Evolutionary conservation across 2,113 vertebrate species (phyloP).

Genomic region (Garra rufa): DNA sequence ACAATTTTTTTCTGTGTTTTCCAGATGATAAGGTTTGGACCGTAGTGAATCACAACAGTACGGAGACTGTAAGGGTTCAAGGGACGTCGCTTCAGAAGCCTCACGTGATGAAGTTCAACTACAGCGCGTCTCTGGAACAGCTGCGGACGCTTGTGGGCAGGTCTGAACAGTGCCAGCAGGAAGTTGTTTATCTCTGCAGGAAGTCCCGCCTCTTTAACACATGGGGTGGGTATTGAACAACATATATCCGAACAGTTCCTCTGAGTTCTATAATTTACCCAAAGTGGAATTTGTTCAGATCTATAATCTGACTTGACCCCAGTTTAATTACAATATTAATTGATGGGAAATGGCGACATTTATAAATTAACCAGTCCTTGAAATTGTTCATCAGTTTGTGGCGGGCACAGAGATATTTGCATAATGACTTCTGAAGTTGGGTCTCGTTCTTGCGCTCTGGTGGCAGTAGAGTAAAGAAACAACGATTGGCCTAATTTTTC

Average conservation of each 20-base stretch:
- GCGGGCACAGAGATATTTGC: slow-evolving; percentile 4
- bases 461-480: neutral
- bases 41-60: slow-evolving; percentile 80
- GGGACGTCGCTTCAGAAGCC: slow-evolving; percentile 69
- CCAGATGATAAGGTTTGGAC: slow-evolving; percentile 87
- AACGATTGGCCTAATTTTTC: slow-evolving; percentile 10
- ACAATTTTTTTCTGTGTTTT: neutral
- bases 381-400: slow-evolving; percentile 31
- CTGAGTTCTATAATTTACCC: neutral
- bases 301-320: slow-evolving; percentile 30
- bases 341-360: slow-evolving; percentile 29
- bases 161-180: slow-evolving; percentile 84
- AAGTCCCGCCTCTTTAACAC: slow-evolving; percentile 85
- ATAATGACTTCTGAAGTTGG: slow-evolving; percentile 26
- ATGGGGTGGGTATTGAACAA: slow-evolving; percentile 73
- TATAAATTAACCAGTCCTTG: slow-evolving; percentile 22
- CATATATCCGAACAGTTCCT: neutral
- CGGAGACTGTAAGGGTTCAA: slow-evolving; percentile 72
- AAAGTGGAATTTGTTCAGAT: slow-evolving; percentile 27
- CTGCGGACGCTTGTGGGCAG: slow-evolving; percentile 77
- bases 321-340: slow-evolving; percentile 36
- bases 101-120: slow-evolving; percentile 78
- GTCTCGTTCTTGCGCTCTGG: neutral
- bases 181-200: slow-evolving; percentile 81
- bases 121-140: slow-evolving; percentile 78